Percentiles rank a stretch among this genome's conserved stretches.
Conservation (phyloP, 1,140 invertebrate genomes). For the Colletes latitarsis region DNA sequence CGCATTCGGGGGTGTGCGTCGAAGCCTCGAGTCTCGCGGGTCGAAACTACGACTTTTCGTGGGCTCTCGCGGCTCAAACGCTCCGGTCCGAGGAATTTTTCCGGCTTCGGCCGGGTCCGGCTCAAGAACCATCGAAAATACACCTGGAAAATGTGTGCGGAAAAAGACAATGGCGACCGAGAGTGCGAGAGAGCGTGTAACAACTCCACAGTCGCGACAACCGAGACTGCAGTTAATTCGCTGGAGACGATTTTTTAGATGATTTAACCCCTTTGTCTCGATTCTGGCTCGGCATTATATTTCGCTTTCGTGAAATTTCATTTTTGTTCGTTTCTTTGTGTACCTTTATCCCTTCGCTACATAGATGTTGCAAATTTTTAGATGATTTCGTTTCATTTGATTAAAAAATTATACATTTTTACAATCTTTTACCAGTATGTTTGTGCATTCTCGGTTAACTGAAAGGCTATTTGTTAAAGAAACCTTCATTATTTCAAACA, state of each 20-base stretch:
- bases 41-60: slow-evolving; percentile 61
- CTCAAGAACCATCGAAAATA: slow-evolving; percentile 20
- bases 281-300: not conserved
- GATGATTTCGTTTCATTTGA: no score
- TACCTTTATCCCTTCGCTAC: no score
- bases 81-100: slow-evolving; percentile 64
- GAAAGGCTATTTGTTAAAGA: no score
- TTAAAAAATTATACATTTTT: no score
- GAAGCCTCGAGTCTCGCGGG: slow-evolving; percentile 38
- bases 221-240: not conserved
- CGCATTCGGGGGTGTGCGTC: slow-evolving; percentile 17
- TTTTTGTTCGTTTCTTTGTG: no score
- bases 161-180: slow-evolving; percentile 15
- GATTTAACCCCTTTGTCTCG: slow-evolving; percentile 7
- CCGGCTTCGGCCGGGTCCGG: slow-evolving; percentile 64
- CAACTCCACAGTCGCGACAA: not conserved
- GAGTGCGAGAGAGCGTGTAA: not conserved
- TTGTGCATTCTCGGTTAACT: no score
- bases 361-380: no score
- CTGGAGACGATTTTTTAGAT: slow-evolving; percentile 2
- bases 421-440: no score
- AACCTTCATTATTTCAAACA: no score
- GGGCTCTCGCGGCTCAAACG: slow-evolving; percentile 46
- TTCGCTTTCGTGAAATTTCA: not conserved
- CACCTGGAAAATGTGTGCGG: slow-evolving; percentile 23